Evolutionary conservation across 2,113 vertebrate genomes (phyloP).

Genomic region (Athene cunicularia): DNA sequence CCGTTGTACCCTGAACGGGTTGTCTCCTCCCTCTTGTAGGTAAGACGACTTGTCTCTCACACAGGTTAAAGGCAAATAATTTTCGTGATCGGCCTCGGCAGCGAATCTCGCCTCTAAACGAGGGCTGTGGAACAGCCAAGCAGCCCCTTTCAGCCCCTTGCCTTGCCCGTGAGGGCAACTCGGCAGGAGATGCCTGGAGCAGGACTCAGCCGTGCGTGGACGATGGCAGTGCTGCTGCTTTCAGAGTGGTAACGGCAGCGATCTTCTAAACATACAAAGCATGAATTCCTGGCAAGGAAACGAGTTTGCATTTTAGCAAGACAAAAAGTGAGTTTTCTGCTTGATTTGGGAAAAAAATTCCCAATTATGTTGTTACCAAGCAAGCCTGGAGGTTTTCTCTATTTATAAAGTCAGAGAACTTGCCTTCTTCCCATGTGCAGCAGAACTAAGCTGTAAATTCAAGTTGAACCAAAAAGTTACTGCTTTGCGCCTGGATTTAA

Average conservation of each 20-base stretch:
- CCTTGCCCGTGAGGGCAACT: accelerated
- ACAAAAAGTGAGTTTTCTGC: neutral
- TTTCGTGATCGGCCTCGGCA: neutral
- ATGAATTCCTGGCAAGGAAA: neutral
- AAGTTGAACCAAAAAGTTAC: neutral
- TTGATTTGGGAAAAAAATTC: neutral
- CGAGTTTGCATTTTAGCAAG: neutral
- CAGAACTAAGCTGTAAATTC: neutral
- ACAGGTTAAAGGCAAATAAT: neutral
- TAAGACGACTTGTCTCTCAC: neutral
- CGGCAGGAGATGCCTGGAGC: accelerated
- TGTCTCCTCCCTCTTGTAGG: neutral
- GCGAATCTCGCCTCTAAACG: accelerated
- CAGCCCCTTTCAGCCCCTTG: too few relatives aligned
- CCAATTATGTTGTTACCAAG: neutral
- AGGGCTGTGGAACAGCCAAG: neutral
- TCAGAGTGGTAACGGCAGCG: accelerated
- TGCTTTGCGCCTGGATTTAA: neutral
- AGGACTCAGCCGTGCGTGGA: accelerated
- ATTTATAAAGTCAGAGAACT: neutral
- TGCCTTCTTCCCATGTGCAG: neutral
- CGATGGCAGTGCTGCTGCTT: neutral
- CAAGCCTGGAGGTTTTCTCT: neutral
- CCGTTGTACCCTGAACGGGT: accelerated
- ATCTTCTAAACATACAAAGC: neutral